phyloP scores from a whole-genome alignment of 1,140 invertebrate species.

The Goniozus legneri region DNA sequence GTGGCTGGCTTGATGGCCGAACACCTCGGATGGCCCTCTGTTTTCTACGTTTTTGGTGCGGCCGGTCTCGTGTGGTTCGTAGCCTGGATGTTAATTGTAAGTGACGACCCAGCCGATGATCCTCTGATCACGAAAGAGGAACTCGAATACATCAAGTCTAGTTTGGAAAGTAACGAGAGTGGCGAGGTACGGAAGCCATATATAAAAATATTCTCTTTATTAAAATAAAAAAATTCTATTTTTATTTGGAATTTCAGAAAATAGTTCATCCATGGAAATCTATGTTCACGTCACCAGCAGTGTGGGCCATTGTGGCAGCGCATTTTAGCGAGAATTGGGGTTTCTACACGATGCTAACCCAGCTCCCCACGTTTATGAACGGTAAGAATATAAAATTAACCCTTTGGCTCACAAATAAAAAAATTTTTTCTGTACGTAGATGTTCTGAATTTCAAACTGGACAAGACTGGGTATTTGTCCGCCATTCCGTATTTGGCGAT shows the following conservation, averaged over 20 bases:
- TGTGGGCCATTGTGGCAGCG: slow-evolving; percentile 87
- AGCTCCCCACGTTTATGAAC: slow-evolving; percentile 87
- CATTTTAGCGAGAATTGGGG: slow-evolving; percentile 97
- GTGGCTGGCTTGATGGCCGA: slow-evolving; percentile 70
- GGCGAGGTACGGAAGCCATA: slow-evolving; percentile 44
- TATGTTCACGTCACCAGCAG: slow-evolving; percentile 77
- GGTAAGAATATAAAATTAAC: slow-evolving; percentile 51
- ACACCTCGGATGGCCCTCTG: slow-evolving; percentile 76
- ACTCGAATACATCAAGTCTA: slow-evolving; percentile 69
- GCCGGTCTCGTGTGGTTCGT: slow-evolving; percentile 70
- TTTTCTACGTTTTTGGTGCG: slow-evolving; percentile 85
- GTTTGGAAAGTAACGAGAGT: slow-evolving; percentile 40
- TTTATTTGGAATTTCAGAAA: slow-evolving; percentile 29
- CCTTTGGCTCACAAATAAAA: slow-evolving; percentile 1
- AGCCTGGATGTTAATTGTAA: slow-evolving; percentile 68
- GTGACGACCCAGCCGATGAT: slow-evolving; percentile 75
- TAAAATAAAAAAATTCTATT: too few relatives aligned
- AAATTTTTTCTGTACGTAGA: slow-evolving; percentile 58
- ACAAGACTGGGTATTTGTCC: slow-evolving; percentile 75
- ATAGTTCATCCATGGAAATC: slow-evolving; percentile 73
- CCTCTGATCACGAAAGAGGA: slow-evolving; percentile 71
- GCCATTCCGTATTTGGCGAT: slow-evolving; percentile 84
- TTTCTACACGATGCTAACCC: slow-evolving; percentile 88
- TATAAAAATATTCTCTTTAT: too few relatives aligned
- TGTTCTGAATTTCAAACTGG: slow-evolving; percentile 67